phyloP scores from a whole-genome alignment of 1,140 invertebrate genomes.

The Pachyrhynchus sulphureomaculatus region DNA sequence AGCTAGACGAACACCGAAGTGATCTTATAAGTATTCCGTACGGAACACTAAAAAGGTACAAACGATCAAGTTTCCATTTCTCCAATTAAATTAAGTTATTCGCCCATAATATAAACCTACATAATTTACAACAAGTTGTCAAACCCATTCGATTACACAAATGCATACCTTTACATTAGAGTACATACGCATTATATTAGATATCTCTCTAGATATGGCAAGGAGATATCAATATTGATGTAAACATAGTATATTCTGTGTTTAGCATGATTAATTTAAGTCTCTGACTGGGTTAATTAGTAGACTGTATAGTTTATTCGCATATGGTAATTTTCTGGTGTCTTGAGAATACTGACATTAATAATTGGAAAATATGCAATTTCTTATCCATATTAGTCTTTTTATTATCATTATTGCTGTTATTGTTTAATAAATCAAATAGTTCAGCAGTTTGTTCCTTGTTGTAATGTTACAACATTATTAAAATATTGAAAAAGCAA shows the following conservation, averaged over 20 bases:
- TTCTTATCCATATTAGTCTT: too few relatives aligned
- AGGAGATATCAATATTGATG: conserved; percentile 52
- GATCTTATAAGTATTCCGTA: too few relatives aligned
- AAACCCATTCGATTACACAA: conserved; percentile 2
- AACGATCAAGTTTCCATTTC: too few relatives aligned
- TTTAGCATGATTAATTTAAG: conserved; percentile 43
- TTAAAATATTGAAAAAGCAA: too few relatives aligned
- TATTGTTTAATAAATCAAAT: too few relatives aligned
- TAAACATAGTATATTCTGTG: conserved; percentile 48
- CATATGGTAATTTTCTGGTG: background rate
- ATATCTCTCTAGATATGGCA: conserved; percentile 43
- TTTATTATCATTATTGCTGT: too few relatives aligned
- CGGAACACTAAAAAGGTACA: too few relatives aligned
- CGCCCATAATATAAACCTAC: background rate
- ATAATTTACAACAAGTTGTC: conserved; percentile 4
- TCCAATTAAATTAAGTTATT: too few relatives aligned
- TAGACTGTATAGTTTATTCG: conserved; percentile 4
- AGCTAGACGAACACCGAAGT: too few relatives aligned
- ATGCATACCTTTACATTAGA: conserved; percentile 6
- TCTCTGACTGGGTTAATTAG: conserved; percentile 3
- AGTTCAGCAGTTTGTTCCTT: too few relatives aligned
- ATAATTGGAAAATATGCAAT: too few relatives aligned
- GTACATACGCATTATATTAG: conserved; percentile 14
- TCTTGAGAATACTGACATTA: background rate
- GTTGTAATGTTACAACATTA: too few relatives aligned